phyloP scores from a whole-genome alignment of 92 coral and sea anemone genomes.

The Phenganax subtilis region DNA sequence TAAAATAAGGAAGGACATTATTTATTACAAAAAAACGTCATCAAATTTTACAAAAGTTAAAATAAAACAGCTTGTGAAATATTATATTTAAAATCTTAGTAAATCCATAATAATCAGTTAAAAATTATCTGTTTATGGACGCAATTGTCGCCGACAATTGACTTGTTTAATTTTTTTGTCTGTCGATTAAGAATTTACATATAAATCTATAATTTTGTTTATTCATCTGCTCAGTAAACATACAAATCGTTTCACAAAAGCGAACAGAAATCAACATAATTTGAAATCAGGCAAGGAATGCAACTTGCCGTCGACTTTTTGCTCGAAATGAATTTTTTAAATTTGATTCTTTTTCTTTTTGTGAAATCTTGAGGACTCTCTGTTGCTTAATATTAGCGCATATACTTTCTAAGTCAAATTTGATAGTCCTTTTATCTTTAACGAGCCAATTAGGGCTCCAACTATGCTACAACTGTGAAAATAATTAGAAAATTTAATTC shows the following conservation, averaged over 20 bases:
- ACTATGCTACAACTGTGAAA: constrained; percentile 7
- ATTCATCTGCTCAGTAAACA: constrained; percentile 11
- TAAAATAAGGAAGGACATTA: too few species aligned
- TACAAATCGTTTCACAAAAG: background rate
- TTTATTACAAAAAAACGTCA: too few species aligned
- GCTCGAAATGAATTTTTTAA: background rate
- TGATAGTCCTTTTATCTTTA: constrained; percentile 6
- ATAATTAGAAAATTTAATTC: background rate
- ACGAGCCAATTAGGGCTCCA: constrained; percentile 11
- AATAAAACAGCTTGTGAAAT: too few species aligned
- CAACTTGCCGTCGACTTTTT: background rate
- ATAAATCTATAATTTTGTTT: constrained; percentile 1
- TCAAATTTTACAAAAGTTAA: too few species aligned
- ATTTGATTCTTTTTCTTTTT: background rate
- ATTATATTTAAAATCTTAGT: too few species aligned
- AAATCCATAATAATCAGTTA: too few species aligned
- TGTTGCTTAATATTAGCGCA: background rate
- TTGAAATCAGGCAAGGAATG: constrained; percentile 4
- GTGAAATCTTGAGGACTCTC: background rate
- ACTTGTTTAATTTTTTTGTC: constrained; percentile 3
- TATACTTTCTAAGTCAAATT: background rate
- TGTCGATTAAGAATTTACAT: background rate
- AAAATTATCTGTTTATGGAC: too few species aligned
- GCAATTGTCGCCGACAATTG: background rate
- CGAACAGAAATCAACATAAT: background rate